Base-by-base conservation (phyloP, 2,113 vertebrate genomes). In the Coryphaenoides rupestris region DNA sequence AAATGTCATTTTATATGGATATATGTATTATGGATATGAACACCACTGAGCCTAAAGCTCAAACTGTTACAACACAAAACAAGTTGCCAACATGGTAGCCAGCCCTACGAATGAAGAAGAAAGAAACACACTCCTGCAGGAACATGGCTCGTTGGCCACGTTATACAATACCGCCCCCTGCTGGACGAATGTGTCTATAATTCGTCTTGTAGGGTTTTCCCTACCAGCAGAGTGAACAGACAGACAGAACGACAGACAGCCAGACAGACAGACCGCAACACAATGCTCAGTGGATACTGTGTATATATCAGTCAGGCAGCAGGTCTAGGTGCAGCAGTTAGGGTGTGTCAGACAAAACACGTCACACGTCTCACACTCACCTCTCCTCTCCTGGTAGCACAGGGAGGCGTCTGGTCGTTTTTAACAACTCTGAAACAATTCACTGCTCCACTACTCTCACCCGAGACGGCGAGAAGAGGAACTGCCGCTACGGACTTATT, bases 81-180 rank as follows among this genome's bases (percentile, higher is more conserved):
- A 40, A 40, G 33, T 40, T 40, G 7, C 33, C n/a, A 40, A 40
- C 33, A 1, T 40, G 28, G 28, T 33, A 33, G 33, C 33, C n/a
- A n/a, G n/a, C n/a, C n/a, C 4, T 40, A 13, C 33, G 13, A 12
- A 40, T 40, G 9, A 40, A 40, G 13, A 40, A 7, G 9, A 12
- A 7, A 10, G 2, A 40, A 2, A 5, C 33, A n/a, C 0, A 5
- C 62, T 21, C 9, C 19, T 54, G n/a, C 17, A 19, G 52, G n/a
- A 12, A 10, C 52, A 19, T 4, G 12, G 52, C 52, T 19, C 15
- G 10, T 10, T 5, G 6, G 53, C 21, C 10, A 21, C 23, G 1
- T 59, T 2, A 17, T 55, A 26, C 60, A 77, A 72, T 56, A 45
- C 66, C 59, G 68, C 87, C 85, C 77, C 76, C 84, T 86, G 71